phyloP scores from a whole-genome alignment of 30 jellyfish, hydroid and myxozoan species.

The Rhopilema esculentum region DNA sequence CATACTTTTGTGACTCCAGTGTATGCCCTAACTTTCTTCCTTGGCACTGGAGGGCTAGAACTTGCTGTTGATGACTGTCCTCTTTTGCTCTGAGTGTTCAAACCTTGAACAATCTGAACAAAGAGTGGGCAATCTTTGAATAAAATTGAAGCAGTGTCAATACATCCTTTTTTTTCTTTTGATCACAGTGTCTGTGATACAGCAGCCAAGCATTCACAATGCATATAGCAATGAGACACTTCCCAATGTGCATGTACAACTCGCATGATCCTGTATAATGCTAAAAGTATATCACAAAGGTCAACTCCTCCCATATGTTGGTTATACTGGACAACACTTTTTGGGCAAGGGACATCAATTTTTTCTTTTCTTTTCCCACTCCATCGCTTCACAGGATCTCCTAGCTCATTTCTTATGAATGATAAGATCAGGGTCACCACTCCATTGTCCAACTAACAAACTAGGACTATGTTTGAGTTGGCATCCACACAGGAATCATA shows the following conservation, averaged over 20 bases:
- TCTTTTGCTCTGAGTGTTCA: too few relatives aligned
- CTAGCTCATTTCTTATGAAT: neutral
- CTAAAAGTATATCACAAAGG: conserved; percentile 55
- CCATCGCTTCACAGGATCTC: conserved; percentile 48
- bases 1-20: too few relatives aligned
- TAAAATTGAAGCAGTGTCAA: neutral
- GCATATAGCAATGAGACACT: neutral
- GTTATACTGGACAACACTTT: conserved; percentile 26
- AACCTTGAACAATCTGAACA: neutral
- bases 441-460: conserved; percentile 39
- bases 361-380: neutral
- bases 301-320: conserved; percentile 60
- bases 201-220: neutral
- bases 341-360: conserved; percentile 44
- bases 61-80: too few relatives aligned
- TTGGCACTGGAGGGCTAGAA: too few relatives aligned
- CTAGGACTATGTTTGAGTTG: conserved; percentile 13
- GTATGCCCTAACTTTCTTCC: neutral
- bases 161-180: neutral
- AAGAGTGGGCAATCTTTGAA: neutral
- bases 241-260: conserved; percentile 32
- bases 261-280: conserved; percentile 15
- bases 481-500: conserved; percentile 15
- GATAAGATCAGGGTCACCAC: neutral
- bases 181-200: neutral